Evolutionary conservation across 2,113 vertebrate species (phyloP), one percentile per base, ranked within the genome.

Genomic region (Hassar affinis): DNA sequence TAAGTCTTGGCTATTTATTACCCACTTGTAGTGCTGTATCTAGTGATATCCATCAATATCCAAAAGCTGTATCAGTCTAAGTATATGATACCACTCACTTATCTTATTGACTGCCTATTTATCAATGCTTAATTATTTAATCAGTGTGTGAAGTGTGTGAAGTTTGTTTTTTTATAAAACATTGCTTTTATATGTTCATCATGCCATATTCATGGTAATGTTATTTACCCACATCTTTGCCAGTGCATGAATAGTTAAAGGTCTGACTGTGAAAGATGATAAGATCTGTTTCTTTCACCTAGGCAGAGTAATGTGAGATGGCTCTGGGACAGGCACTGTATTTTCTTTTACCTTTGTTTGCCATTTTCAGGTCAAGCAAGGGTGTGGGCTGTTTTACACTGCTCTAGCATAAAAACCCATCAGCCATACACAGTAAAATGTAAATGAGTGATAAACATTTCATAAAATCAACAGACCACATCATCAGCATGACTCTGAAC

Each of bases 251-350:
- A 85, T 56, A 87, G 80, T 83, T 85, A 80, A 83, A 76, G 69
- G 4, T 38, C 15, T 80, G 25, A n/a, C 61, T 47, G 52, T 85
- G 83, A 83, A 85, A 87, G 57, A 54, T n/a, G 78, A 87, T 83
- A 83, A 52, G 52, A 33, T 83, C 74, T 62, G 42, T 81, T 80
- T 80, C 17, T 15, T 87, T 71, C 59, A 27, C 81, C 51, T 47
- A 38, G 77, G 47, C 61, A 45, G 74, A 61, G 86, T 81, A 87
- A 87, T 64, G 33, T 27, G 81, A 87, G 80, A 85, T 56, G 75
- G 71, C 56, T 66, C 33, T 35, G 51, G 66, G 68, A 52, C 66
- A 52, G 80, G 33, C 30, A 77, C 6, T 62, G 22, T 6, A 81
- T 87, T 61, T 71, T 47, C 45, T 52, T 76, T 86, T 56, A 30